Conservation (phyloP, 2,113 vertebrate genomes). For the Lophura nycthemera region DNA sequence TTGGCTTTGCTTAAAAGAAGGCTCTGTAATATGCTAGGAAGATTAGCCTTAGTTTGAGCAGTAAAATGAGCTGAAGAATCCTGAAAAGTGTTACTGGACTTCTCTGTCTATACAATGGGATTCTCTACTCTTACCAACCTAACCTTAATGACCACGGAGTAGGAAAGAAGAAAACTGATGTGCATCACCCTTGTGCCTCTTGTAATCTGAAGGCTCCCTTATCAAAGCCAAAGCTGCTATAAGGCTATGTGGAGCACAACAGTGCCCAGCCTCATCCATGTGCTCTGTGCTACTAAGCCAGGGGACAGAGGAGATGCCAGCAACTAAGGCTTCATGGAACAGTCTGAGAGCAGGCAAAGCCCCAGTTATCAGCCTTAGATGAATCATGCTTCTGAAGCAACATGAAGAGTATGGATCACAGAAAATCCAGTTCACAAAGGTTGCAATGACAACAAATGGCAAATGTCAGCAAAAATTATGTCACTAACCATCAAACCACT, state of each 20-base stretch:
- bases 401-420: not conserved
- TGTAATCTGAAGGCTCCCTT: not conserved
- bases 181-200: not conserved
- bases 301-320: not conserved
- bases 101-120: not conserved
- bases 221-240: not conserved
- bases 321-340: not conserved
- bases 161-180: not conserved
- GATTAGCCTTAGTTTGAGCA: not conserved
- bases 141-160: not conserved
- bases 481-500: not conserved
- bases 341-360: not conserved
- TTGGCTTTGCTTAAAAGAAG: not conserved
- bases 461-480: not conserved
- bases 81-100: not conserved
- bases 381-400: not conserved
- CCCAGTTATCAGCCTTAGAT: rapidly evolving
- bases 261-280: not conserved
- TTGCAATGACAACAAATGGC: not conserved
- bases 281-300: rapidly evolving
- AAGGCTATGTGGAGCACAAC: not conserved
- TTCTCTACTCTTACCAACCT: not conserved
- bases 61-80: not conserved
- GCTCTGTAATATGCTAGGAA: not conserved
- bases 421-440: not conserved